Conservation (phyloP, 2,888 invertebrate species). For the Cantharis rufa region DNA sequence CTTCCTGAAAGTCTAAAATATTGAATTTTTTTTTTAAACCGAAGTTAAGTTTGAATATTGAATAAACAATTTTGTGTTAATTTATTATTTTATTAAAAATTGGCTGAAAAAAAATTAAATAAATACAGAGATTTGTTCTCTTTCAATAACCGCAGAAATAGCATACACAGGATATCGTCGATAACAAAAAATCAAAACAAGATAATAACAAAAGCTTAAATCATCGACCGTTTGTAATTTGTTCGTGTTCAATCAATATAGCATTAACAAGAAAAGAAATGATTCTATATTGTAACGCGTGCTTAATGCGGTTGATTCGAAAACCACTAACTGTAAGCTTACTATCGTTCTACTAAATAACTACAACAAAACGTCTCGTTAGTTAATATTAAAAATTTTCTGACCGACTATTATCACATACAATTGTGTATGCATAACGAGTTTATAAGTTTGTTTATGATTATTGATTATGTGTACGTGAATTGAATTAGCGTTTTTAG, state of each 20-base stretch:
- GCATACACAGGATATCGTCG: constrained; percentile 19
- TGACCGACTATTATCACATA: constrained; percentile 19
- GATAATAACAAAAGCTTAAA: constrained; percentile 17
- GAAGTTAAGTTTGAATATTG: background rate
- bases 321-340: constrained; percentile 26
- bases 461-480: constrained; percentile 33
- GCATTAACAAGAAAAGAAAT: constrained; percentile 27
- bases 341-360: constrained; percentile 16
- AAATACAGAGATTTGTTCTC: constrained; percentile 3
- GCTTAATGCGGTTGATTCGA: constrained; percentile 27
- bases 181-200: constrained; percentile 20
- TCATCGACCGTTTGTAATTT: constrained; percentile 19
- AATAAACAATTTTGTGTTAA: background rate
- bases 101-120: background rate
- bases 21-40: too few species aligned
- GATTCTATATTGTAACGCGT: constrained; percentile 25
- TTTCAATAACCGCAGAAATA: constrained; percentile 8
- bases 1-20: background rate
- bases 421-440: constrained; percentile 18
- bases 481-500: constrained; percentile 23
- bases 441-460: constrained; percentile 30
- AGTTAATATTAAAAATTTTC: constrained; percentile 7
- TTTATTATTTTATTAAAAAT: background rate
- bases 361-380: constrained; percentile 7
- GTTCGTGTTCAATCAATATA: constrained; percentile 28